These are phyloP conservation scores for Leptothorax acervorum DNA, from an alignment of 2,888 invertebrate species.

Conservation along the genomic window DNA sequence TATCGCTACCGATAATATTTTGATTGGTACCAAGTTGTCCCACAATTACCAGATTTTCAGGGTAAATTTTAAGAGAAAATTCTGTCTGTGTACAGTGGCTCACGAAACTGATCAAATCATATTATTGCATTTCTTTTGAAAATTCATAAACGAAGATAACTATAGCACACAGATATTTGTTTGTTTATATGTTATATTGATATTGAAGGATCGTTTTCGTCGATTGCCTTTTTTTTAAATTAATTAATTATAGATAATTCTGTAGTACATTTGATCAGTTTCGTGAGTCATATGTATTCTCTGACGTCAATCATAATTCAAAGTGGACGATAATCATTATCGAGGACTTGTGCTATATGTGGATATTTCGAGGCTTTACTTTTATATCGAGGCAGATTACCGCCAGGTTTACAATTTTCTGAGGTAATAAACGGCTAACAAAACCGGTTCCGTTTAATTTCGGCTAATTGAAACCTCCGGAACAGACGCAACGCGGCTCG, in stretches of 20 bases:
- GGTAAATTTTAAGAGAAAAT: no score
- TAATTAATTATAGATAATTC: not conserved
- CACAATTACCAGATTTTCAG: no score
- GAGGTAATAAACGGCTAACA: constrained; percentile 33
- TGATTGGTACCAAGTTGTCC: no score
- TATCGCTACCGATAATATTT: no score
- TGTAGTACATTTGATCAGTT: not conserved
- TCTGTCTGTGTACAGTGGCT: no score
- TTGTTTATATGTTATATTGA: not conserved
- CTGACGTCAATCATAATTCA: not conserved
- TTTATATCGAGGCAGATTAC: constrained; percentile 13
- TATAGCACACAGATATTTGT: not conserved
- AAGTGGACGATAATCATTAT: not conserved
- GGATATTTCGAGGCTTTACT: constrained; percentile 8
- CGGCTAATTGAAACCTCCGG: constrained; percentile 49
- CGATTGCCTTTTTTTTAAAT: not conserved
- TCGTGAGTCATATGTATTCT: not conserved
- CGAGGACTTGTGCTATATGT: not conserved
- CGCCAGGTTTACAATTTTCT: not conserved
- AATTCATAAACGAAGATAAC: not conserved
- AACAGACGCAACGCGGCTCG: constrained; percentile 24
- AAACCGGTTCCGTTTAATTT: constrained; percentile 58
- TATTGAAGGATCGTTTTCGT: not conserved
- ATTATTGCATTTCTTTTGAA: not conserved
- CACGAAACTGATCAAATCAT: no score